Base-by-base conservation (phyloP, 2,888 invertebrate genomes). In the Geotrupes spiniger region DNA sequence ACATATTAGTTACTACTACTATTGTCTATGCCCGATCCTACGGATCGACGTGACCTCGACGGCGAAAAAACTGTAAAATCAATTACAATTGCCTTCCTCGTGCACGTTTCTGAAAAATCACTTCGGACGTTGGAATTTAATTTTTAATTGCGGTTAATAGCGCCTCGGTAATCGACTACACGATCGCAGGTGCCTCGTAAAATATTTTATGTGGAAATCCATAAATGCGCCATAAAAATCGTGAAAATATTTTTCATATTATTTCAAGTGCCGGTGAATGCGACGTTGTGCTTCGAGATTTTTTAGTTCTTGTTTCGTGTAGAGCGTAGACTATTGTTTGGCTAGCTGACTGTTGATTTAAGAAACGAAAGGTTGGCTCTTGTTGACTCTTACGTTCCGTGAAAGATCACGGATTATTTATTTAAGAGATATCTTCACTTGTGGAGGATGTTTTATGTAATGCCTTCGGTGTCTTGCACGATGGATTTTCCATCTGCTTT, bases 1-100 rank as follows among this genome's bases (percentile, higher is more conserved):
- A 66, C 65, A 64, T 64, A 63, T 58, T 51, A 52, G 42, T 58
- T 57, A 57, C 58, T 53, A 60, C 60, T 52, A 52, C 58, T 48
- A 59, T 63, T 62, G 60, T 60, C 54, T 59, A 53, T 42, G 42
- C 37, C 41, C 12, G 46, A 21, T 21, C 36, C 27, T 27, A 36
- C n/a, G n/a, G n/a, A n/a, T n/a, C 29, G 47, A 40, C 40, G 51
- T 47, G 47, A 47, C 44, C 44, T 41, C 40, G 44, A 36, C 17
- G 15, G 8, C 16, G 31, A 42, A 42, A 39, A 26, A 39, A 26
- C 11, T 9, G 21, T 5, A n/a, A 39, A 26, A 26, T 39, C 26
- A 39, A 39, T 39, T 39, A 39, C 39, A 39, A 39, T 17, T 38
- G 11, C 8, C 29, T 4, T 11, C 29, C 11, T 29, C n/a, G n/a